Evolutionary conservation across 2,113 vertebrate genomes (phyloP).

Genomic region (Scalopus aquaticus): DNA sequence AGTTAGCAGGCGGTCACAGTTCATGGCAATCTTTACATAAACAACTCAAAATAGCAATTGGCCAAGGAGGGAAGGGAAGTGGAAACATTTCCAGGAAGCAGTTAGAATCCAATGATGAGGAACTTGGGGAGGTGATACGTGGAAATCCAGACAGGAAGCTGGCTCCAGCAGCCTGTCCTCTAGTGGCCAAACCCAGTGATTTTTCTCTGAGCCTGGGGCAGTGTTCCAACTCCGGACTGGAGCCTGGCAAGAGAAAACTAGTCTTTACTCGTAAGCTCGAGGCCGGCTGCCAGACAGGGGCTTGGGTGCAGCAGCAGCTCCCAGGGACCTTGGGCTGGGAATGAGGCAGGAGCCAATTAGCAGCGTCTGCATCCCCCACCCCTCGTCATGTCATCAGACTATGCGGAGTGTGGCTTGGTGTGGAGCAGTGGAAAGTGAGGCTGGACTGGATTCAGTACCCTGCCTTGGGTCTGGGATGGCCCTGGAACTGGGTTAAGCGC

Average conservation of each 20-base stretch:
- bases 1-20: neutral
- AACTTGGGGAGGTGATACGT: neutral
- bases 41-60: neutral
- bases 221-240: neutral
- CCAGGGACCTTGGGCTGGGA: neutral
- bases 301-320: neutral
- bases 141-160: slow-evolving; percentile 53
- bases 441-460: neutral
- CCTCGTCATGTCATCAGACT: neutral
- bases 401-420: neutral
- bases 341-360: neutral
- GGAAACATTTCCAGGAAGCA: neutral
- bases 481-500: neutral
- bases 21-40: neutral
- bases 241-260: neutral
- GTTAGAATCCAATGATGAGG: neutral
- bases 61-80: neutral
- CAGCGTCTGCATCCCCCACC: neutral
- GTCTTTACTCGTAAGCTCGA: neutral
- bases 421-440: neutral
- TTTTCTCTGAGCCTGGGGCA: neutral
- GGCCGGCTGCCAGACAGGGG: neutral
- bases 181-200: neutral
- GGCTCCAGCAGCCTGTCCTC: neutral
- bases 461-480: neutral